phyloP scores from a whole-genome alignment of 1,140 invertebrate genomes.

The Temnothorax nylanderi region DNA sequence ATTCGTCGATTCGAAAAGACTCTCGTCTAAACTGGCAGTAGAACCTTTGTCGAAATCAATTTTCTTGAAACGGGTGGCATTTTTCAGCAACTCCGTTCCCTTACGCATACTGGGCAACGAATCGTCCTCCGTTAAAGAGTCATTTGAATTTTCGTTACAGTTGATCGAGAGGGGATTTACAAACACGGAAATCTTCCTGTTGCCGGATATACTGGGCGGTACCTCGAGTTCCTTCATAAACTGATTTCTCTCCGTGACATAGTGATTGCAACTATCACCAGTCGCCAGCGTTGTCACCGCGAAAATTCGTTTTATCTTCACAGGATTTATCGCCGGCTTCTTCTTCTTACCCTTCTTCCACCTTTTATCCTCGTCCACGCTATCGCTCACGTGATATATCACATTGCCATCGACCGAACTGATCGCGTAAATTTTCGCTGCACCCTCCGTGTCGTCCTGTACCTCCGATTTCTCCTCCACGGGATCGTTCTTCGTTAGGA shows the following conservation, averaged over 20 bases:
- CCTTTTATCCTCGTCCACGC: slow-evolving; percentile 79
- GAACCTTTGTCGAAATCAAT: slow-evolving; percentile 80
- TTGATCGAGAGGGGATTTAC: slow-evolving; percentile 86
- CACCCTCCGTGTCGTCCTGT: slow-evolving; percentile 84
- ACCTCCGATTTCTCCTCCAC: slow-evolving; percentile 80
- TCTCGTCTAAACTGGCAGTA: slow-evolving; percentile 81
- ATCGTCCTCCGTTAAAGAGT: slow-evolving; percentile 80
- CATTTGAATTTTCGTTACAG: slow-evolving; percentile 80
- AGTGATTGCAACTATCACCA: slow-evolving; percentile 82
- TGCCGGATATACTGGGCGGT: slow-evolving; percentile 85
- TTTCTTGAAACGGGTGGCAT: slow-evolving; percentile 83
- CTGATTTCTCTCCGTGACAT: slow-evolving; percentile 86
- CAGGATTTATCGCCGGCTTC: slow-evolving; percentile 81
- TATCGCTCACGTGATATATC: slow-evolving; percentile 92
- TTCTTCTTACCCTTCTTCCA: slow-evolving; percentile 76
- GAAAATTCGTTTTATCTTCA: slow-evolving; percentile 85
- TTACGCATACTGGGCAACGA: slow-evolving; percentile 72
- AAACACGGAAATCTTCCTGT: slow-evolving; percentile 86
- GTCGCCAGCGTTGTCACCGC: slow-evolving; percentile 84
- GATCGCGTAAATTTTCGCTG: slow-evolving; percentile 93
- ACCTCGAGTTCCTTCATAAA: slow-evolving; percentile 86
- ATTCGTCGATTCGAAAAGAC: slow-evolving; percentile 80
- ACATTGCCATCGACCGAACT: slow-evolving; percentile 95
- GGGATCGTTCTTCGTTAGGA: slow-evolving; percentile 81
- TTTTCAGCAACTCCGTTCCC: slow-evolving; percentile 78